Evolutionary conservation across 37 sponge, comb jelly and placozoan species (phyloP).

Genomic region (Chondrilla cf. caribensis): DNA sequence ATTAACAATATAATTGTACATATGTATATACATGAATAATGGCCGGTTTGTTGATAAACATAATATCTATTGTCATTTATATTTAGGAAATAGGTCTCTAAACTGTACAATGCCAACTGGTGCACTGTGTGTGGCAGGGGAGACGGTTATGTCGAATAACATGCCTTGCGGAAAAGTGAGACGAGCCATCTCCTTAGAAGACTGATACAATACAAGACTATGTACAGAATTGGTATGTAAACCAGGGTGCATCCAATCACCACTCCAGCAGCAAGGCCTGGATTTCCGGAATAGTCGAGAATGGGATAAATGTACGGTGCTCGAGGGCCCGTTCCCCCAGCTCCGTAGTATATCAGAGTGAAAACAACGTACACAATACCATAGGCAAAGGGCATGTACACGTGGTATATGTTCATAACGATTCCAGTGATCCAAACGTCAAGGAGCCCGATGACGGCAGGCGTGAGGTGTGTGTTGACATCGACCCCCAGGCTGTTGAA

Average conservation of each 20-base stretch:
- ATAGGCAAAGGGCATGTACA: constrained; percentile 17
- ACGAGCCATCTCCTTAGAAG: constrained; percentile 1
- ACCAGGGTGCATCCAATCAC: constrained; percentile 20
- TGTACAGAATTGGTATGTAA: constrained; percentile 21
- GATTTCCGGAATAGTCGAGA: constrained; percentile 41
- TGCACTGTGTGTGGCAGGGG: too few relatives aligned
- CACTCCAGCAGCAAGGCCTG: constrained; percentile 36
- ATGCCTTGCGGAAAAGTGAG: background rate
- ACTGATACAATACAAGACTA: constrained; percentile 21
- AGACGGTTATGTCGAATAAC: too few relatives aligned
- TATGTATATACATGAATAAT: too few relatives aligned
- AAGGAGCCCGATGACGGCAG: constrained; percentile 31
- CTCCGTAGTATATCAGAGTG: constrained; percentile 47
- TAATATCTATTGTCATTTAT: too few relatives aligned
- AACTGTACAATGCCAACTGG: too few relatives aligned
- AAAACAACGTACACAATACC: constrained; percentile 33
- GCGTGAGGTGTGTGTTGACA: constrained; percentile 35
- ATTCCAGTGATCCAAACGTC: constrained; percentile 45
- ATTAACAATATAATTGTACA: too few relatives aligned
- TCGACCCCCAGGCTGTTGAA: background rate
- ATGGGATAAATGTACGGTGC: constrained; percentile 50
- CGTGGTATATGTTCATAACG: constrained; percentile 36
- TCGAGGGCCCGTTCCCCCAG: constrained; percentile 35
- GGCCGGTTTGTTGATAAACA: too few relatives aligned
- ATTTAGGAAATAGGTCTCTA: too few relatives aligned